These are phyloP conservation scores for Dolichallabes microphthalmus DNA, from an alignment of 2,113 vertebrate genomes.

Conservation along the genomic window DNA sequence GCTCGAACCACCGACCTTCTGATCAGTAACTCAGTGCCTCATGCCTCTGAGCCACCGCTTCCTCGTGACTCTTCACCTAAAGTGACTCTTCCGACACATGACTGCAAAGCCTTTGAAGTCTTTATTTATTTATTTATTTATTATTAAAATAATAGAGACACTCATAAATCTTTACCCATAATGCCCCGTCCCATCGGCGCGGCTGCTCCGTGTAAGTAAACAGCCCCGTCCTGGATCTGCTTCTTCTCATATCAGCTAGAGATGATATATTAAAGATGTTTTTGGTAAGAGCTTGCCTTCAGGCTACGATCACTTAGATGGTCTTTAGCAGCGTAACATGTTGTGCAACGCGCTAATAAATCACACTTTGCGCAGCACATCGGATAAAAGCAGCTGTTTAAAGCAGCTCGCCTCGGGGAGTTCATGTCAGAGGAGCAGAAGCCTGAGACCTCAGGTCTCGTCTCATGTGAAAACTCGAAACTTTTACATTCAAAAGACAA, in stretches of 20 bases:
- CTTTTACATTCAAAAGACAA: neutral
- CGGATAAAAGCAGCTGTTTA: neutral
- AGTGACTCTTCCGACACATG: neutral
- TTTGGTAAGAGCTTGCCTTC: neutral
- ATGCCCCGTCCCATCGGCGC: neutral
- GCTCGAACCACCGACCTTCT: no score
- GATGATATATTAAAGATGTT: conserved; percentile 2
- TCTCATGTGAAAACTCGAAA: neutral
- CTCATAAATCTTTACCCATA: neutral
- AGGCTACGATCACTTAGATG: neutral
- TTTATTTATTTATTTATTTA: neutral
- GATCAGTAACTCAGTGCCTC: no score
- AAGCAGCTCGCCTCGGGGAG: neutral
- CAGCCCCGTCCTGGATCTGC: neutral
- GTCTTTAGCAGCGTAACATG: neutral
- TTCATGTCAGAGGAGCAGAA: neutral
- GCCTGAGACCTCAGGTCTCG: neutral
- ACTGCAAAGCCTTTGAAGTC: neutral
- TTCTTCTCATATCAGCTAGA: neutral
- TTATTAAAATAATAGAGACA: neutral
- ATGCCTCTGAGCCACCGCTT: no score
- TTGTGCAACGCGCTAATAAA: neutral
- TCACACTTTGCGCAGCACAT: neutral
- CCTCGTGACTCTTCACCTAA: no score
- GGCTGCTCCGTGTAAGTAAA: neutral